These are phyloP conservation scores for Pedicia rivosa DNA, from an alignment of 2,888 invertebrate species.

Conservation along the genomic window DNA sequence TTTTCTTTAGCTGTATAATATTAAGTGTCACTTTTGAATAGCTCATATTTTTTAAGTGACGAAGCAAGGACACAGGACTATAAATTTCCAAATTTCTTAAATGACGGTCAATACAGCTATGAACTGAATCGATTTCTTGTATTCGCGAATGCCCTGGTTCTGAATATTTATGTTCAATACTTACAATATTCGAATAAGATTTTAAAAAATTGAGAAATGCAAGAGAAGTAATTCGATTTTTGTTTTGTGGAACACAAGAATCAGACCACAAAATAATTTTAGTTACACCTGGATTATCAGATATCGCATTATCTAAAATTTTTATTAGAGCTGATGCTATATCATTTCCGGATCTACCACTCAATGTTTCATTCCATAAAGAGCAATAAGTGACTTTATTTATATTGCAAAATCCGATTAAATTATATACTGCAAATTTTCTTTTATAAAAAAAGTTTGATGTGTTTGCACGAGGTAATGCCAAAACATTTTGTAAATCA, in stretches of 20 bases:
- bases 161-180: neutral
- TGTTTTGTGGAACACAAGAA: constrained; percentile 3
- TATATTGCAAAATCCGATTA: constrained; percentile 6
- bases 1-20: too few species aligned
- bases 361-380: constrained; percentile 6
- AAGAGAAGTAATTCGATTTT: neutral
- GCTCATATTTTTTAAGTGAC: too few species aligned
- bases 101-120: neutral
- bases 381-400: constrained; percentile 8
- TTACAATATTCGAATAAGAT: neutral
- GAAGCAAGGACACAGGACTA: too few species aligned
- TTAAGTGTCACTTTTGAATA: too few species aligned
- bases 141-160: neutral
- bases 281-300: neutral
- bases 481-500: constrained; percentile 10
- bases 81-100: neutral
- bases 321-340: neutral
- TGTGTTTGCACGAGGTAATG: constrained; percentile 6
- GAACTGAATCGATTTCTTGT: constrained; percentile 1
- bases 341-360: constrained; percentile 3
- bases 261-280: constrained; percentile 1
- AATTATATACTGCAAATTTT: constrained; percentile 7
- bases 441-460: constrained; percentile 7
- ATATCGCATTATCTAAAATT: neutral
- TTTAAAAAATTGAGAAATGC: neutral